These are phyloP conservation scores for Scalopus aquaticus DNA, from an alignment of 2,113 vertebrate species.

Conservation along the genomic window DNA sequence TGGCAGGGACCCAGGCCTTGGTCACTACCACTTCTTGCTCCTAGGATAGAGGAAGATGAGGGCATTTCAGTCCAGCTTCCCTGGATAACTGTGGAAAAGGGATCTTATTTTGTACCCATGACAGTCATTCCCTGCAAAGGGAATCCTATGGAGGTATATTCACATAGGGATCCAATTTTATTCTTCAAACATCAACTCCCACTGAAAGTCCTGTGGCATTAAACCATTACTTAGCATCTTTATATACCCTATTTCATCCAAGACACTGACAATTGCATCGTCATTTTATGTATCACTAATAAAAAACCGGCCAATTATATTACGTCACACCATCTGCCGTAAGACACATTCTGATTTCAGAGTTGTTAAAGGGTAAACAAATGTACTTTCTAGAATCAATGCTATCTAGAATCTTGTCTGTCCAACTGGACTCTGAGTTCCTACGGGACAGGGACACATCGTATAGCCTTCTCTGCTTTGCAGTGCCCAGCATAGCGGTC, in stretches of 20 bases:
- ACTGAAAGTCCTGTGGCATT: neutral
- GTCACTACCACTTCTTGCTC: neutral
- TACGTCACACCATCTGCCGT: neutral
- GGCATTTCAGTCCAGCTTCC: neutral
- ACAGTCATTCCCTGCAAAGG: neutral
- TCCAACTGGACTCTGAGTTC: neutral
- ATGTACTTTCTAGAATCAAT: neutral
- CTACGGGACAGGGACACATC: neutral
- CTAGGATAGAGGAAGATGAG: neutral
- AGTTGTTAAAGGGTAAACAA: neutral
- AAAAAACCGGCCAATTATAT: neutral
- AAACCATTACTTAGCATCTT: neutral
- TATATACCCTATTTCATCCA: neutral
- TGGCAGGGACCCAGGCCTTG: neutral
- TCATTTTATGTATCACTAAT: neutral
- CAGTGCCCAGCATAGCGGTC: neutral
- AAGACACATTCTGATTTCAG: neutral
- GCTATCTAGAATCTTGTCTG: neutral
- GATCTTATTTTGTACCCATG: neutral
- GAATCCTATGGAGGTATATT: neutral
- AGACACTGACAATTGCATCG: neutral
- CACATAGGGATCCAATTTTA: neutral
- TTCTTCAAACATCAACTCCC: neutral
- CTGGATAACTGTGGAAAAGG: neutral
- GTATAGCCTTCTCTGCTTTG: neutral